Percentiles rank a stretch among this genome's conserved stretches.
These are phyloP conservation scores for Agrochola macilenta DNA, from an alignment of 2,888 invertebrate genomes.

Conservation along the genomic window DNA sequence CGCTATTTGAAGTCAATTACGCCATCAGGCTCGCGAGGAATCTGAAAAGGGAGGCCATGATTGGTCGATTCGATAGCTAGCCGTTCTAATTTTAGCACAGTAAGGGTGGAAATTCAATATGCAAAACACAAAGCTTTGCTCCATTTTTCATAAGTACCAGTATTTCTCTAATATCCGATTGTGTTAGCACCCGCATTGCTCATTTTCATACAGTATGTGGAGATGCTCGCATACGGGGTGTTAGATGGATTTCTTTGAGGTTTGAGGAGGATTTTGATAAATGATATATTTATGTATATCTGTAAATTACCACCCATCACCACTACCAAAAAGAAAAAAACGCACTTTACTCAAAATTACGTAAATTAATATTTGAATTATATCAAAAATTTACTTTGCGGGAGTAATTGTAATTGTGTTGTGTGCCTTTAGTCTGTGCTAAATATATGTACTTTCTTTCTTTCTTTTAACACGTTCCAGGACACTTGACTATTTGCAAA, in stretches of 20 bases:
- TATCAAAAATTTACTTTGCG: no score
- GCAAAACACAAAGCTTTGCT: background rate
- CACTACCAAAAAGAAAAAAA: background rate
- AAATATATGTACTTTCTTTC: no score
- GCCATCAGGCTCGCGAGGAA: background rate
- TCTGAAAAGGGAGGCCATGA: slow-evolving; percentile 32
- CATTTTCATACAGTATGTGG: background rate
- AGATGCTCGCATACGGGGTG: background rate
- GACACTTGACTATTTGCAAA: no score
- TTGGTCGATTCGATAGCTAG: slow-evolving; percentile 48
- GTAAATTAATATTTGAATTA: no score
- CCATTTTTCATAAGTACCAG: background rate
- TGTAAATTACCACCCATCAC: background rate
- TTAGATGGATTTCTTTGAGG: background rate
- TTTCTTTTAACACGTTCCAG: no score
- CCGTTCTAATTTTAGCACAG: slow-evolving; percentile 12
- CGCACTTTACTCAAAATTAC: background rate
- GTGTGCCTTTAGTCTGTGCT: no score
- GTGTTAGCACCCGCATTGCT: background rate
- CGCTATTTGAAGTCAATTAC: slow-evolving; percentile 18
- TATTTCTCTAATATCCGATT: background rate
- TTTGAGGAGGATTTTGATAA: background rate
- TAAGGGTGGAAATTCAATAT: background rate
- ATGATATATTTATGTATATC: background rate
- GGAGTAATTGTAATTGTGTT: no score